Conservation (phyloP, 2,113 vertebrate genomes). For the Haemorhous mexicanus region DNA sequence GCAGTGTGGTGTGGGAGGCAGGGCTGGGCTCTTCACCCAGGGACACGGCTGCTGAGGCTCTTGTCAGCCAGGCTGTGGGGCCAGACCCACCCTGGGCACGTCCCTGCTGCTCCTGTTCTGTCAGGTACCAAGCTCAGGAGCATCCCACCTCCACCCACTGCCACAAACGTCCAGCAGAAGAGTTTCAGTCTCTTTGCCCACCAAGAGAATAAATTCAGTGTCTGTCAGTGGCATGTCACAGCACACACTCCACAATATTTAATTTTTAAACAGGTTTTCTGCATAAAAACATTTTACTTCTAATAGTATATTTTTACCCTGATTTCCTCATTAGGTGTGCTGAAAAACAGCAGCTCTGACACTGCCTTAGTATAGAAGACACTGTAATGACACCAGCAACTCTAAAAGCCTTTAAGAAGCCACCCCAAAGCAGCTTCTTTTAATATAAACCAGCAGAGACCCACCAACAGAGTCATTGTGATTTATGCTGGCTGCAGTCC, state of each 20-base stretch:
- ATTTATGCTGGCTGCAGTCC: neutral
- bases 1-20: neutral
- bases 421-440: neutral
- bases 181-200: neutral
- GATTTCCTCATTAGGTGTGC: neutral
- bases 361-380: neutral
- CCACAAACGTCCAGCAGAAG: neutral
- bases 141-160: accelerated
- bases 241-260: neutral
- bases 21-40: neutral
- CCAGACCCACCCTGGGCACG: neutral
- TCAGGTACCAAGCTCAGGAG: accelerated
- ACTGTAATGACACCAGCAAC: neutral
- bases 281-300: neutral
- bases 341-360: neutral
- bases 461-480: neutral
- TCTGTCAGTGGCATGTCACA: neutral
- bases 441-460: neutral
- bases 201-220: neutral
- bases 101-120: accelerated
- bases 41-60: neutral
- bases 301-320: neutral
- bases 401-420: neutral
- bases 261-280: neutral
- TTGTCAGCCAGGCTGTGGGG: neutral